Evolutionary conservation across 1,140 invertebrate genomes (phyloP).

Genomic region (Phortica variegata): DNA sequence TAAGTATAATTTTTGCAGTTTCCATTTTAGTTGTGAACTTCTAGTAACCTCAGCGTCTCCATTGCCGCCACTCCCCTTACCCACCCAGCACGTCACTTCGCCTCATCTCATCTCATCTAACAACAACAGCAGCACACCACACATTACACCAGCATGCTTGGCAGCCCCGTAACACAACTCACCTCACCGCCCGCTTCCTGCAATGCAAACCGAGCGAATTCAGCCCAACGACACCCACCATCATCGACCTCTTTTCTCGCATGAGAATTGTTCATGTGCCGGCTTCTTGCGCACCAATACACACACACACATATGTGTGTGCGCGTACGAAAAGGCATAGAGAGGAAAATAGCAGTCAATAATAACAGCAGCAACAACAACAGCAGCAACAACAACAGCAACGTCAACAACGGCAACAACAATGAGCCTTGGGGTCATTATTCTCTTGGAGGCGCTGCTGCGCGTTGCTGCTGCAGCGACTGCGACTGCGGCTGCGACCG

Average conservation of each 20-base stretch:
- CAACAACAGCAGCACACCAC: too few species aligned
- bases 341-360: conserved; percentile 44
- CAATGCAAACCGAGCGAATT: too few species aligned
- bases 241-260: conserved; percentile 51
- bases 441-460: conserved; percentile 50
- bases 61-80: neutral
- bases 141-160: conserved; percentile 14
- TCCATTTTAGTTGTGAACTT: conserved; percentile 24
- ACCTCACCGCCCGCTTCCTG: too few species aligned
- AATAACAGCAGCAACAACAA: conserved; percentile 24
- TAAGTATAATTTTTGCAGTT: conserved; percentile 34
- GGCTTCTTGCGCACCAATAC: conserved; percentile 28
- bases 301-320: conserved; percentile 7
- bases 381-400: conserved; percentile 14
- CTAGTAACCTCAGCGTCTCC: conserved; percentile 5
- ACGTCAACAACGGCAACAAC: conserved; percentile 22
- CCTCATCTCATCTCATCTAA: too few species aligned
- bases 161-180: neutral
- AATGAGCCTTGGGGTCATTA: conserved; percentile 56
- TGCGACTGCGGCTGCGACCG: conserved; percentile 13
- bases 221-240: conserved; percentile 33
- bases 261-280: conserved; percentile 46
- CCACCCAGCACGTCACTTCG: neutral
- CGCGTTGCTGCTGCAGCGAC: conserved; percentile 26
- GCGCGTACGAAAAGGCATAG: neutral